Evolutionary conservation across 2,888 invertebrate genomes (phyloP).

Genomic region (Drosophila incognita): DNA sequence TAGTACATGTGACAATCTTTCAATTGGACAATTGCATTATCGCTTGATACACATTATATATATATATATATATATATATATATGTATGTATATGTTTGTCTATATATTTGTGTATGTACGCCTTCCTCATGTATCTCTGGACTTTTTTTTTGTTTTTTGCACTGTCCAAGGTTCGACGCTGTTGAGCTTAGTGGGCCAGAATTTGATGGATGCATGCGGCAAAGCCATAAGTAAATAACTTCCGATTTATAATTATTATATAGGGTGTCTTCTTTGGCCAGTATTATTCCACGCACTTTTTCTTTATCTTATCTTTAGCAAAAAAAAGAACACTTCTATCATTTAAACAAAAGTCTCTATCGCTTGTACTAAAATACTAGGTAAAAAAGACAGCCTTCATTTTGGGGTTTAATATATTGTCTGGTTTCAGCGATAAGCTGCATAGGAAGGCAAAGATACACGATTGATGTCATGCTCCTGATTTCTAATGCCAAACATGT

Average conservation of each 20-base stretch:
- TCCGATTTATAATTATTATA: slow-evolving; percentile 58
- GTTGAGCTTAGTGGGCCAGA: slow-evolving; percentile 48
- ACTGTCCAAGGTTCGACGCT: slow-evolving; percentile 51
- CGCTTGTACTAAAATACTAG: slow-evolving; percentile 8
- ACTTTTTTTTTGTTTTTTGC: slow-evolving; percentile 22
- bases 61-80: neutral
- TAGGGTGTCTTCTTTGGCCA: slow-evolving; percentile 39
- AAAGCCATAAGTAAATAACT: slow-evolving; percentile 65
- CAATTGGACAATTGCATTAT: slow-evolving; percentile 29
- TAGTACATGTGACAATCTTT: slow-evolving; percentile 52
- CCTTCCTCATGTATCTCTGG: slow-evolving; percentile 27
- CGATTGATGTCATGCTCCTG: slow-evolving; percentile 55
- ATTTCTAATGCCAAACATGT: slow-evolving; percentile 30
- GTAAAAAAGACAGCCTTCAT: slow-evolving; percentile 9
- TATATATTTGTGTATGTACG: slow-evolving; percentile 1
- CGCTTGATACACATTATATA: neutral
- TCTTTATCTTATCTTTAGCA: slow-evolving; percentile 49
- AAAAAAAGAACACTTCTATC: neutral
- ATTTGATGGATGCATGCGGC: slow-evolving; percentile 57
- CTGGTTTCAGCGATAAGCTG: slow-evolving; percentile 42
- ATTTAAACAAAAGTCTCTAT: slow-evolving; percentile 6
- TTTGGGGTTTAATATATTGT: slow-evolving; percentile 20
- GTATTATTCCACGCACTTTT: slow-evolving; percentile 42
- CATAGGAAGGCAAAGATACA: slow-evolving; percentile 35
- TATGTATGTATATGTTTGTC: neutral